Evolutionary conservation across 2,888 invertebrate species (phyloP), one percentile per base, ranked within the genome.

Genomic region (Cheilosia pagana): DNA sequence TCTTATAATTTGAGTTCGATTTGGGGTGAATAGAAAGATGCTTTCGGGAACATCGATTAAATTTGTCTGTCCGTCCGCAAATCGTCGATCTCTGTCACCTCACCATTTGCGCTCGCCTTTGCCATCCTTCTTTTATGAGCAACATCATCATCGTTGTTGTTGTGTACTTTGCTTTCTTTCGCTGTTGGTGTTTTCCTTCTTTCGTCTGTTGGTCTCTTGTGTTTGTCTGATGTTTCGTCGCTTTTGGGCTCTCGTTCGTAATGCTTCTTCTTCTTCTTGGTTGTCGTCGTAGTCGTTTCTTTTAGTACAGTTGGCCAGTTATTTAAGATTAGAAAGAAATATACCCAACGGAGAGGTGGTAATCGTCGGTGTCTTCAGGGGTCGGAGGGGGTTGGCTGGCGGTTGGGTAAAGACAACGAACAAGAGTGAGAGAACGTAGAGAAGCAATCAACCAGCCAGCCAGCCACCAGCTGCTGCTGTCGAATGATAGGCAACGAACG

Each of bases 251-350:
- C 59, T 62, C 50, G 21, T 86, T 76, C 85, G 81, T 72, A 63
- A 71, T 71, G 75, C 62, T 85, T 77, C 71, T 86, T 81, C 81
- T 81, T 60, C 28, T 12, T 67, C 48, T 12, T 63, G 4, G 16
- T 70, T 35, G 50, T 28, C 35, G 62, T 53, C 74, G 63, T 74
- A 23, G 78, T 72, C 63, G 76, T 72, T 76, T 81, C 81, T 71
- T 71, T 85, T 55, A 74, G 81, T 76, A 81, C 67, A 81, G 81
- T 86, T 86, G 86, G 81, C 81, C 86, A 81, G 81, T 81, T 81
- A 81, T 81, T 86, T 72, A 57, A 81, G 68, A 81, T 86, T 86
- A 77, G 81, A 63, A 81, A 85, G 65, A 81, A 76, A 70, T 72
- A 67, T 74, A 63, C 63, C 60, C 63, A 71, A 48, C 35, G 1